Evolutionary conservation across 2,797 vertebrate species (phyloP).

Genomic region (Anableps anableps): DNA sequence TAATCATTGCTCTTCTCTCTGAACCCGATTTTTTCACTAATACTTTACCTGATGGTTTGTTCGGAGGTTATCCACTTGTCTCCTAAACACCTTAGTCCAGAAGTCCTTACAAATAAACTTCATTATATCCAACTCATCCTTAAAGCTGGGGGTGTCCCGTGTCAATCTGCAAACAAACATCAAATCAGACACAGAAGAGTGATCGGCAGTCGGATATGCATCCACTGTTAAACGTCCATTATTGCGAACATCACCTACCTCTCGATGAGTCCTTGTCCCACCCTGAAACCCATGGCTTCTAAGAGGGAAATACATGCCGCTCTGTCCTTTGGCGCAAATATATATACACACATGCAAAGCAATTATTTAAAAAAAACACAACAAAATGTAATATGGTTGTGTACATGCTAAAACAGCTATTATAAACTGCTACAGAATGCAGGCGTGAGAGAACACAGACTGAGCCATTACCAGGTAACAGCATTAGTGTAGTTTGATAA

Average conservation of each 20-base stretch:
- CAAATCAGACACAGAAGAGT: neutral
- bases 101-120: slow-evolving; percentile 92
- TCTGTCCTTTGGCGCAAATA: slow-evolving; percentile 77
- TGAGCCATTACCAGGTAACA: neutral
- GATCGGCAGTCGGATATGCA: neutral
- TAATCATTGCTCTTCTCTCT: neutral
- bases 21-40: neutral
- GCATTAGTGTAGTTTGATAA: neutral
- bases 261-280: slow-evolving; percentile 89
- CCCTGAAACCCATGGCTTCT: slow-evolving; percentile 88
- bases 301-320: slow-evolving; percentile 78
- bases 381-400: neutral
- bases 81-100: slow-evolving; percentile 86
- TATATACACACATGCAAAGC: neutral
- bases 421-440: neutral
- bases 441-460: neutral
- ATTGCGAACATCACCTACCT: slow-evolving; percentile 69
- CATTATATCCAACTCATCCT: slow-evolving; percentile 88
- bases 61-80: slow-evolving; percentile 88
- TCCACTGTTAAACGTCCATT: neutral
- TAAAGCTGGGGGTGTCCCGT: slow-evolving; percentile 84
- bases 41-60: slow-evolving; percentile 88
- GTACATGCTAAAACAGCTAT: neutral
- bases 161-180: slow-evolving; percentile 79
- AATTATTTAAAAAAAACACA: neutral